Evolutionary conservation across 2,888 invertebrate species (phyloP).

Genomic region (Meghimatium bilineatum): DNA sequence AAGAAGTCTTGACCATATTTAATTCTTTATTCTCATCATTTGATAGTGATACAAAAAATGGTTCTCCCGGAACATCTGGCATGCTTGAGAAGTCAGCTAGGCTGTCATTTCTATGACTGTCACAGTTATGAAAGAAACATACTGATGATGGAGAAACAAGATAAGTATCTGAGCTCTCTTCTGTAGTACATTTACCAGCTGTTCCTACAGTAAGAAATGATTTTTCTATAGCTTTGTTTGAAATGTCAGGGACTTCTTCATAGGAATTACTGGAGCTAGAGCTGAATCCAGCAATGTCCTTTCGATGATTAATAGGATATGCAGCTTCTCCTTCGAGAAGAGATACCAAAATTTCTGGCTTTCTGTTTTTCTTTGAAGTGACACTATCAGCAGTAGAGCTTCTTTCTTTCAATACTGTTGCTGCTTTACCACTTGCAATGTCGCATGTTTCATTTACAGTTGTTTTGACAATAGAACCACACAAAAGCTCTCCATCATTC

Average conservation of each 20-base stretch:
- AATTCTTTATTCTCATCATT: constrained; percentile 45
- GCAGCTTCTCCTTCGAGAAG: constrained; percentile 34
- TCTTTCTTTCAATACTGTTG: not conserved
- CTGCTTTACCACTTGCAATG: not conserved
- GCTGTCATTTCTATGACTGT: constrained; percentile 16
- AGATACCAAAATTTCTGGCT: constrained; percentile 41
- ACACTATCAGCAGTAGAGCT: not conserved
- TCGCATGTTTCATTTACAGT: not conserved
- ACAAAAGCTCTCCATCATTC: not conserved
- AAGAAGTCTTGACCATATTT: constrained; percentile 46
- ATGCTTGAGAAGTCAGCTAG: constrained; percentile 27
- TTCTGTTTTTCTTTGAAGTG: constrained; percentile 14
- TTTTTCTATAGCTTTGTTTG: not conserved
- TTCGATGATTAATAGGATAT: not conserved
- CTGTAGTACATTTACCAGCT: not conserved
- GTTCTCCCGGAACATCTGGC: constrained; percentile 42
- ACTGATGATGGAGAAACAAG: constrained; percentile 14
- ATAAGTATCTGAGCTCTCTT: not conserved
- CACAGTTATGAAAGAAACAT: constrained; percentile 41
- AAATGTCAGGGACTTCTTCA: not conserved
- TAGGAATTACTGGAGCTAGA: not conserved
- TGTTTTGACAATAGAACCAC: not conserved
- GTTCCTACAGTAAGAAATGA: not conserved
- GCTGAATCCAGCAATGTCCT: not conserved
- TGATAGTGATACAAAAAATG: constrained; percentile 42